Base-by-base conservation (phyloP, 2,797 vertebrate species). In the Catamblyrhynchus diadema region DNA sequence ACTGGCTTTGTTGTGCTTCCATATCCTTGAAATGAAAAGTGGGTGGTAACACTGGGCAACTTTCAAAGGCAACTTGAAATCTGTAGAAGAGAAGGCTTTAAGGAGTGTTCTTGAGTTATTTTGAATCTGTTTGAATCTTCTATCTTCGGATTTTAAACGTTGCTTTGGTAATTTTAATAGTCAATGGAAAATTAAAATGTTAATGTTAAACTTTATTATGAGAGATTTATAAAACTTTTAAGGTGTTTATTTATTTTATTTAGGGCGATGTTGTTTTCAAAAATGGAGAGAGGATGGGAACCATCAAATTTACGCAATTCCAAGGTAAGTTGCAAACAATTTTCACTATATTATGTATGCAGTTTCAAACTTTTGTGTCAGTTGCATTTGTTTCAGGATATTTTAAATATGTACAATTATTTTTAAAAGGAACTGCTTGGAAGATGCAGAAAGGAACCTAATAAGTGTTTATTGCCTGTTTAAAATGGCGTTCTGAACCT, bases 261-360 rank as follows among this genome's bases (percentile, higher is more conserved):
- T 98, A 99, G 99, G 99, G 99, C 94, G 99, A 99, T 98, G 99
- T 99, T 97, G 99, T 99, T 98, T 99, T 99, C 98, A 98, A 99
- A 96, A 99, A 99, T 23, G 99, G 99, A 95, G 99, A 99, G 96
- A 98, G 99, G 94, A 99, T 99, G 99, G 99, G 99, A 69, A 99
- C 99, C 56, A 99, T 99, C 95, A 99, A 99, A 97, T 99, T 99
- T 97, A 99, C 99, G 8, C 99, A 99, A 91, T 99, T 99, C 98
- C 99, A 99, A 99, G 99, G 99, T 99, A 99, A 87, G 97, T 72
- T 90, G 83, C 81, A 70, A 84, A 78, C 82, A 83, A 90, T 94
- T 95, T 92, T 86, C 35, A 11, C 80, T 92, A 37, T 79, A 81
- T 85, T 83, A 27, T 45, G 22, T 51, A 84, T 42, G 39, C 28